phyloP scores from a whole-genome alignment of 2,888 invertebrate species.

The Lithophane ornitopus region DNA sequence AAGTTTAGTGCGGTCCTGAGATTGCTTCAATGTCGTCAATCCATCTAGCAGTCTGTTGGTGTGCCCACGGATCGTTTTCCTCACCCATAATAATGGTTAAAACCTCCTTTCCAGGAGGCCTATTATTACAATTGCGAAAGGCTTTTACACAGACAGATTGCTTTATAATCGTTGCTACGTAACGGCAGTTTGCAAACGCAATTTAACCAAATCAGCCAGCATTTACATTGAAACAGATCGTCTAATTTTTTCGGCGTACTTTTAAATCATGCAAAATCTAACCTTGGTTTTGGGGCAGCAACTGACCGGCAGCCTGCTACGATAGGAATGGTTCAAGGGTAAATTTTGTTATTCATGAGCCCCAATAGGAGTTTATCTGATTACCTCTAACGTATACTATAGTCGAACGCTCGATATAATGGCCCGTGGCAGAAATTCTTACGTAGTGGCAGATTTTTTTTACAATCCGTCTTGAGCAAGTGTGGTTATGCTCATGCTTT shows the following conservation, averaged over 20 bases:
- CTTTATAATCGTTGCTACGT: conserved; percentile 43
- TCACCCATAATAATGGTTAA: neutral
- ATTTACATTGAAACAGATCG: conserved; percentile 15
- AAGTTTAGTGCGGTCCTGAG: neutral
- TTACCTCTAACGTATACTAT: conserved; percentile 70
- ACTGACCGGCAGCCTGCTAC: conserved; percentile 65
- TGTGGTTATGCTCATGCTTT: neutral
- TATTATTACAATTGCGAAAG: conserved; percentile 27
- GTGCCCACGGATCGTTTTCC: too few species aligned
- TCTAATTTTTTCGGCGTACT: conserved; percentile 7
- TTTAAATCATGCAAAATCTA: conserved; percentile 64
- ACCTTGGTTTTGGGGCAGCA: conserved; percentile 77
- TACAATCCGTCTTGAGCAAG: neutral
- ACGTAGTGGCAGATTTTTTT: neutral
- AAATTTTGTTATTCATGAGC: conserved; percentile 83
- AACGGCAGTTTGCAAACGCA: conserved; percentile 13
- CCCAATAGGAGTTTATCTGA: conserved; percentile 82
- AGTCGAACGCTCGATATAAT: conserved; percentile 64
- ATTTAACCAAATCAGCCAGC: conserved; percentile 1
- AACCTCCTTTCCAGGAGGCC: conserved; percentile 4
- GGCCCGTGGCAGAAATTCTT: conserved; percentile 19
- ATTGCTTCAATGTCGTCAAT: neutral
- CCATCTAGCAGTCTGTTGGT: neutral
- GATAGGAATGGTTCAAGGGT: conserved; percentile 82
- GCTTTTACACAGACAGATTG: conserved; percentile 27